Percentiles rank a stretch among this genome's conserved stretches.
Evolutionary conservation across 2,888 invertebrate species (phyloP).

Genomic region (Resseliella maxima): DNA sequence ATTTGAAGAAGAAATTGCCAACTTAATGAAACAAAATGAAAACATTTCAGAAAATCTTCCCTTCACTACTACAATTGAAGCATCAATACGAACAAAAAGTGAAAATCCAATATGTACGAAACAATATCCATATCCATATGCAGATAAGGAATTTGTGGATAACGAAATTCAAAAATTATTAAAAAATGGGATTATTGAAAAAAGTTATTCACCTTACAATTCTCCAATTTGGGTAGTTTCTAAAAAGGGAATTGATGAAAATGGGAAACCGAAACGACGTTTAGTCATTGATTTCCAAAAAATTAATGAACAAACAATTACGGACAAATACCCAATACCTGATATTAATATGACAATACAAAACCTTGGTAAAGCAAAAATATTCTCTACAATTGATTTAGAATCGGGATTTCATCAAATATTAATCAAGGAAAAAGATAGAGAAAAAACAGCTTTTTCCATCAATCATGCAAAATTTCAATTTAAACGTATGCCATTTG

Average conservation of each 20-base stretch:
- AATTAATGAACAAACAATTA: slow-evolving; percentile 59
- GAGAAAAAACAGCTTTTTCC: slow-evolving; percentile 59
- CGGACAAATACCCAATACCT: slow-evolving; percentile 61
- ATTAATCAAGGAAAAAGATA: not conserved
- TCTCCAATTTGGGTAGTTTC: too few relatives aligned
- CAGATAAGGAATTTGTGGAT: not conserved
- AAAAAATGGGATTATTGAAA: slow-evolving; percentile 59
- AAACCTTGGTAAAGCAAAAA: slow-evolving; percentile 60
- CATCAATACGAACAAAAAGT: not conserved
- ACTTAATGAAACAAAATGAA: not conserved
- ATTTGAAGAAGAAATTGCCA: not conserved
- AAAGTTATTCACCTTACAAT: slow-evolving; percentile 59
- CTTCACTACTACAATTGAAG: not conserved
- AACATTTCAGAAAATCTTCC: not conserved
- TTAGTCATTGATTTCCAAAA: slow-evolving; percentile 61
- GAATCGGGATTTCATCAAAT: slow-evolving; percentile 10
- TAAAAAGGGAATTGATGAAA: slow-evolving; percentile 60
- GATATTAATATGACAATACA: slow-evolving; percentile 61
- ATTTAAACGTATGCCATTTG: slow-evolving; percentile 58
- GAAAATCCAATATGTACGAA: not conserved
- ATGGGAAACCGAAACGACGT: slow-evolving; percentile 60
- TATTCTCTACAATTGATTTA: not conserved
- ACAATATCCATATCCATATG: slow-evolving; percentile 27
- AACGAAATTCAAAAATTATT: not conserved
- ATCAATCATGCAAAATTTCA: slow-evolving; percentile 59